Conservation (phyloP, 2,797 vertebrate genomes). For the Euthynnus affinis region DNA sequence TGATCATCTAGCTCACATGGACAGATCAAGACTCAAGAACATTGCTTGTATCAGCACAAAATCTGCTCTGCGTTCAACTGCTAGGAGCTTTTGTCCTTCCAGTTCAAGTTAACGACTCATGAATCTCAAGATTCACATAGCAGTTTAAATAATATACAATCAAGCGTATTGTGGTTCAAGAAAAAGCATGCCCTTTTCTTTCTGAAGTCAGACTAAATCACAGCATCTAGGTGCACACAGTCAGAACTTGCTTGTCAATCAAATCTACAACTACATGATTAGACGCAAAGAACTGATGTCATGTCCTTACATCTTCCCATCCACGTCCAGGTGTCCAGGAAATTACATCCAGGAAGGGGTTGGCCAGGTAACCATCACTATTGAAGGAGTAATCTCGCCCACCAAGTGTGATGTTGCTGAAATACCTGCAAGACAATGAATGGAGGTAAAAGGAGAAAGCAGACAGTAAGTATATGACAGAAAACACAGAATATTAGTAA, state of each 20-base stretch:
- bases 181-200: background rate
- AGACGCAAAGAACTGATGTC: constrained; percentile 36
- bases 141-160: constrained; percentile 12
- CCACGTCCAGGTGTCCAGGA: constrained; percentile 92
- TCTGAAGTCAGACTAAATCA: background rate
- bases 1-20: constrained; percentile 28
- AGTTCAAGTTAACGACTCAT: constrained; percentile 8
- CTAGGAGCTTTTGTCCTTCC: constrained; percentile 23
- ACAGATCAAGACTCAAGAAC: constrained; percentile 37
- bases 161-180: background rate
- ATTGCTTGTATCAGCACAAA: constrained; percentile 56
- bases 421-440: constrained; percentile 87
- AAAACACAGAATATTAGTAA: constrained; percentile 12
- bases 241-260: background rate
- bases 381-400: constrained; percentile 95
- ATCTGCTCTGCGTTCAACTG: constrained; percentile 21
- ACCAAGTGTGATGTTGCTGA: constrained; percentile 95
- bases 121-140: constrained; percentile 12
- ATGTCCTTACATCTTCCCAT: constrained; percentile 95
- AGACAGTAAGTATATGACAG: constrained; percentile 18
- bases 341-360: constrained; percentile 95
- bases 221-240: background rate
- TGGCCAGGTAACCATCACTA: constrained; percentile 93
- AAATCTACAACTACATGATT: background rate
- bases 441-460: constrained; percentile 14